These are phyloP conservation scores for Mesocentrotus franciscanus DNA, from an alignment of 53 echinoderm and acorn worm species.

Conservation along the genomic window DNA sequence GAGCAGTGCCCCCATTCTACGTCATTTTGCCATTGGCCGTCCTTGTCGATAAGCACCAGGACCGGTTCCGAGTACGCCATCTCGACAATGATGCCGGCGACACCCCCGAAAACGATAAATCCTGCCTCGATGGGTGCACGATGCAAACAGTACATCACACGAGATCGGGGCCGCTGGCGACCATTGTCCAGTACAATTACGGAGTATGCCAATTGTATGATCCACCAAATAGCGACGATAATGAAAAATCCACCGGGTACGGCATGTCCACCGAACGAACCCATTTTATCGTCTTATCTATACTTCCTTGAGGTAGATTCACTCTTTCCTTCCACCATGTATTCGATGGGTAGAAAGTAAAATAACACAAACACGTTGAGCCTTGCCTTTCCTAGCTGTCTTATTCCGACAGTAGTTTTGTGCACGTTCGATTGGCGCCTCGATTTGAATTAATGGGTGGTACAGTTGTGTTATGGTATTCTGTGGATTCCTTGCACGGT, in stretches of 20 bases:
- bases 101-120: conserved; percentile 69
- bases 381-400: not conserved
- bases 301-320: not conserved
- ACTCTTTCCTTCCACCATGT: not conserved
- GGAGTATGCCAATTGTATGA: conserved; percentile 85
- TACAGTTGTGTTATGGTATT: not conserved
- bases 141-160: conserved; percentile 70
- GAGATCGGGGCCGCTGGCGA: conserved; percentile 64
- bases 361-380: not conserved
- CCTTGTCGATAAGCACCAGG: conserved; percentile 74
- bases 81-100: conserved; percentile 83
- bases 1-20: conserved; percentile 91
- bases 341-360: not conserved
- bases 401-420: too few relatives aligned
- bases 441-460: not conserved
- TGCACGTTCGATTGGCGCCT: not conserved
- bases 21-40: conserved; percentile 79
- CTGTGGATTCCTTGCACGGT: too few relatives aligned
- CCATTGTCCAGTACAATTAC: conserved; percentile 79
- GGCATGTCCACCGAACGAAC: conserved; percentile 93
- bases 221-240: conserved; percentile 89
- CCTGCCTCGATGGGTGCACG: conserved; percentile 82
- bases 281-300: conserved; percentile 68
- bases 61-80: conserved; percentile 82
- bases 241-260: conserved; percentile 92